Percentiles rank a stretch among this genome's conserved stretches.
Conservation (phyloP, 1,140 invertebrate genomes). For the Hycleus phaleratus region DNA sequence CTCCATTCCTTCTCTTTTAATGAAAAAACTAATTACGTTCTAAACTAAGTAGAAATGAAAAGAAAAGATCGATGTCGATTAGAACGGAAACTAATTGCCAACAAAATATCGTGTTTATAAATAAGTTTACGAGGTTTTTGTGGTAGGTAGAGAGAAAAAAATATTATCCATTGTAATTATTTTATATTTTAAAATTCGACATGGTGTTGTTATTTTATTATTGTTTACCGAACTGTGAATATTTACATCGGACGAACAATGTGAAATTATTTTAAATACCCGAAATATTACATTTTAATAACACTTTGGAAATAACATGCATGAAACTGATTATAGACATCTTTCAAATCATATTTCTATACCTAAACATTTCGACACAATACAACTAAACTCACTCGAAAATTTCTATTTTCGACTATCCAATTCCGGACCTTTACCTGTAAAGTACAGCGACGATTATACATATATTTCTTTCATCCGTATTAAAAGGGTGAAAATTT, state of each 20-base stretch:
- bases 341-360: no score
- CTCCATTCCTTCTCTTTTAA: neutral
- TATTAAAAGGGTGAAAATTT: slow-evolving; percentile 20
- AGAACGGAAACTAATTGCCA: slow-evolving; percentile 11
- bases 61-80: neutral
- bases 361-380: no score
- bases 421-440: no score
- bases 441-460: no score
- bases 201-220: slow-evolving; percentile 10
- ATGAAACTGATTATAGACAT: neutral
- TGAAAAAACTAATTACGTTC: neutral
- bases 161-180: slow-evolving; percentile 10
- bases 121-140: slow-evolving; percentile 7
- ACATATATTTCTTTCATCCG: neutral
- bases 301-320: slow-evolving; percentile 7
- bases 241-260: slow-evolving; percentile 13
- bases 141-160: neutral
- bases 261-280: slow-evolving; percentile 10
- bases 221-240: slow-evolving; percentile 17
- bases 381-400: no score
- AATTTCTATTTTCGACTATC: no score
- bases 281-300: slow-evolving; percentile 16
- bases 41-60: neutral
- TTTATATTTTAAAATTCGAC: slow-evolving; percentile 13
- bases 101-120: slow-evolving; percentile 11